These are phyloP conservation scores for Agrotis segetum DNA, from an alignment of 2,888 invertebrate genomes.

Conservation along the genomic window DNA sequence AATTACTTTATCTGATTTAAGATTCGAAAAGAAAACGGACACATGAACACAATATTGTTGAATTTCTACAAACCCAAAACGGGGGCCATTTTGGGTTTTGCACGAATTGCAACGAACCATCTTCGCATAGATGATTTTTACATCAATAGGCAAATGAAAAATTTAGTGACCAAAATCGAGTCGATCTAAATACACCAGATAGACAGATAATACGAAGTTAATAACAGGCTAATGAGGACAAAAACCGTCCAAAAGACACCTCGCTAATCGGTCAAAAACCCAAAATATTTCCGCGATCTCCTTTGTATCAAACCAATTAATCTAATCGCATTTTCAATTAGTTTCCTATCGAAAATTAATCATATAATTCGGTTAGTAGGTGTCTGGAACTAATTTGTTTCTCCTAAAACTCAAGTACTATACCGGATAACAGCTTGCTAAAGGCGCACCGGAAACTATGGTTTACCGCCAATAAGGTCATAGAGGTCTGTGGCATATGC, in stretches of 20 bases:
- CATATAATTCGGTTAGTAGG: conserved; percentile 42
- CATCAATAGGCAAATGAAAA: background rate
- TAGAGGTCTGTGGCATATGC: conserved; percentile 15
- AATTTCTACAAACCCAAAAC: background rate
- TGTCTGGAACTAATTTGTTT: conserved; percentile 14
- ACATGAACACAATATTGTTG: background rate
- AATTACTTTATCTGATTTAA: background rate
- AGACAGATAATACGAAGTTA: conserved; percentile 6
- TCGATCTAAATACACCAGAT: conserved; percentile 7
- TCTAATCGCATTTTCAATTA: conserved; percentile 28
- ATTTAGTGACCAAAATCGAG: conserved; percentile 14
- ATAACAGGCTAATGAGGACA: conserved; percentile 17
- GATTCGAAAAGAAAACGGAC: background rate
- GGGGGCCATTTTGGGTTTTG: too few relatives aligned
- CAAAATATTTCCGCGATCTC: conserved; percentile 41
- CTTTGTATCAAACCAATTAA: conserved; percentile 19
- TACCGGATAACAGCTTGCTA: conserved; percentile 9
- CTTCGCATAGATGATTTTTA: background rate
- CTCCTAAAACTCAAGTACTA: background rate
- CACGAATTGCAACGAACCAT: background rate
- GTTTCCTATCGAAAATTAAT: conserved; percentile 37
- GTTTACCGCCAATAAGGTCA: conserved; percentile 19
- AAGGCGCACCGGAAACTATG: conserved; percentile 20
- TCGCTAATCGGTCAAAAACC: conserved; percentile 23
- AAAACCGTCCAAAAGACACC: conserved; percentile 8